Conservation (phyloP, 2,888 invertebrate genomes). For the Phrixothrix hirtus region DNA sequence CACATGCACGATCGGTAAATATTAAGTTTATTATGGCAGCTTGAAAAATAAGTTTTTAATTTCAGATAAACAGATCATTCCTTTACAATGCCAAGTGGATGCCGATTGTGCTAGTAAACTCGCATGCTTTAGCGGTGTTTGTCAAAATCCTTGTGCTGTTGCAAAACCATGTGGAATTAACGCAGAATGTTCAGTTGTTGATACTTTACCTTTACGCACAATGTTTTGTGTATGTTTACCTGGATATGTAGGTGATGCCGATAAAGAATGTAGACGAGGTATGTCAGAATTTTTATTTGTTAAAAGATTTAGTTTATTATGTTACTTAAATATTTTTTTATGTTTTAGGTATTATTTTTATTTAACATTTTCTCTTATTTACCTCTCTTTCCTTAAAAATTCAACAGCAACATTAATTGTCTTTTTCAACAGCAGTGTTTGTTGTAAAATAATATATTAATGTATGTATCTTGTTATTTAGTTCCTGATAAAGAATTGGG, state of each 20-base stretch:
- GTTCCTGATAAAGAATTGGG: slow-evolving; percentile 60
- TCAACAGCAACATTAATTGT: slow-evolving; percentile 34
- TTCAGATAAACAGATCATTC: slow-evolving; percentile 59
- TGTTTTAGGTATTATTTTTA: slow-evolving; percentile 20
- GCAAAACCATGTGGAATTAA: slow-evolving; percentile 79
- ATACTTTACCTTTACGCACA: slow-evolving; percentile 83
- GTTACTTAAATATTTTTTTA: slow-evolving; percentile 16
- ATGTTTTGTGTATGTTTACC: slow-evolving; percentile 85
- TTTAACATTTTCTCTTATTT: slow-evolving; percentile 8
- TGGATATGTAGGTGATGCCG: slow-evolving; percentile 84
- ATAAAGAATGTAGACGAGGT: slow-evolving; percentile 70
- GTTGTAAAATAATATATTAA: slow-evolving; percentile 27
- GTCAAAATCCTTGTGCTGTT: slow-evolving; percentile 78
- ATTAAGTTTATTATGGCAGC: no score
- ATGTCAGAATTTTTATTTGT: slow-evolving; percentile 7
- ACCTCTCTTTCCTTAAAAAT: slow-evolving; percentile 7
- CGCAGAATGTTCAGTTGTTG: slow-evolving; percentile 82
- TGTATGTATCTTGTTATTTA: slow-evolving; percentile 37
- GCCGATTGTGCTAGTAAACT: slow-evolving; percentile 84
- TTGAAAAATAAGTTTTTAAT: no score
- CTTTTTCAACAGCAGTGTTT: no score
- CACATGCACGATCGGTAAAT: slow-evolving; percentile 65
- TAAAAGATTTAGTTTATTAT: no score
- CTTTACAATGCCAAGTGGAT: slow-evolving; percentile 74
- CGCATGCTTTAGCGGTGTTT: slow-evolving; percentile 79